These are phyloP conservation scores for Xylocampa areola DNA, from an alignment of 2,888 invertebrate species.

Conservation along the genomic window DNA sequence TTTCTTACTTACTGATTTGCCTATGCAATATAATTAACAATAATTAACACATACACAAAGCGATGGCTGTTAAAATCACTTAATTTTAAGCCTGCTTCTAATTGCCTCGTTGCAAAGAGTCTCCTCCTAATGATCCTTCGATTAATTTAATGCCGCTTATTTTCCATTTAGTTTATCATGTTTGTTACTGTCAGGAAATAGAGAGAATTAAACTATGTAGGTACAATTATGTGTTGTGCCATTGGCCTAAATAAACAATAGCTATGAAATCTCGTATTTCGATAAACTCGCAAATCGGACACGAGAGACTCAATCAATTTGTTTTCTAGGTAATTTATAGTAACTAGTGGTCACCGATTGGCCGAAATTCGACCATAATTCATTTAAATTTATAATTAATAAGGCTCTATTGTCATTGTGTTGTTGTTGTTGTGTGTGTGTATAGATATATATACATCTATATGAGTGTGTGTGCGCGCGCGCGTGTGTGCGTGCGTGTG, in stretches of 20 bases:
- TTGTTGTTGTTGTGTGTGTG: no score
- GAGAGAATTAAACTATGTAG: no score
- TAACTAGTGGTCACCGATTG: background rate
- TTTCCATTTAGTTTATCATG: constrained; percentile 17
- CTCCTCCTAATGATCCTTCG: constrained; percentile 6
- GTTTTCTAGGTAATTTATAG: background rate
- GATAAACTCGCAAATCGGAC: no score
- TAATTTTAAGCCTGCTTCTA: constrained; percentile 6
- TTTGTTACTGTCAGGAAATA: no score
- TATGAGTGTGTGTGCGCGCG: no score
- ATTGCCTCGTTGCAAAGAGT: constrained; percentile 9
- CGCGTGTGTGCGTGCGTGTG: no score
- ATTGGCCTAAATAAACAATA: background rate
- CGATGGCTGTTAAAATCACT: no score
- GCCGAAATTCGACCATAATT: no score
- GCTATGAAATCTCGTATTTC: background rate
- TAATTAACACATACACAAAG: background rate
- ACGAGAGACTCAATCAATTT: background rate
- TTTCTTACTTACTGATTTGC: background rate
- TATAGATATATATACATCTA: no score
- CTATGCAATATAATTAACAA: background rate
- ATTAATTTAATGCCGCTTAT: constrained; percentile 24
- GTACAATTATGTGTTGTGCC: background rate
- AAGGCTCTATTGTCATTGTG: no score
- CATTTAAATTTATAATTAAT: no score